phyloP scores from a whole-genome alignment of 2,113 vertebrate genomes.

The Catagonus wagneri region DNA sequence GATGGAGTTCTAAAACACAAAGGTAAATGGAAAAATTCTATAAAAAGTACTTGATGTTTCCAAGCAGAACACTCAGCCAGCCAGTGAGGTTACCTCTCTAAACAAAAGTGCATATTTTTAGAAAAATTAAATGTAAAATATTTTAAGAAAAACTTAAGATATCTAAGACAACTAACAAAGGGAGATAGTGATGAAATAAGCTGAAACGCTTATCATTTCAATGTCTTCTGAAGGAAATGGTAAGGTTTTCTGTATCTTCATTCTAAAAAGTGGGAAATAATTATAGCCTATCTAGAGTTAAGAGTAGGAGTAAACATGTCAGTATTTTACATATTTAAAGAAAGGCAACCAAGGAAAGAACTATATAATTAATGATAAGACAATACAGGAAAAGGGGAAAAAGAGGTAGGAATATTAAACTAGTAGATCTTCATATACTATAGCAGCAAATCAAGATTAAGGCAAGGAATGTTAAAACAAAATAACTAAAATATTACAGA shows the following conservation, averaged over 20 bases:
- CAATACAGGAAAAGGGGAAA: fast-evolving
- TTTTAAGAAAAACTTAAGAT: neutral
- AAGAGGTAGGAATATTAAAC: neutral
- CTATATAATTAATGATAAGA: neutral
- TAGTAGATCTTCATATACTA: neutral
- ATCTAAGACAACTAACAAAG: neutral
- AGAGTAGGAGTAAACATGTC: neutral
- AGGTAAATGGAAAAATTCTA: neutral
- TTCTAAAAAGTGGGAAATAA: neutral
- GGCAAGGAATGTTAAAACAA: neutral
- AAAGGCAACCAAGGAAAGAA: neutral
- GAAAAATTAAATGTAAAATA: neutral
- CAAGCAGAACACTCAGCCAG: neutral
- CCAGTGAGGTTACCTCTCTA: neutral
- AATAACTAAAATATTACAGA: neutral
- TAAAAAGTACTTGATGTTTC: neutral
- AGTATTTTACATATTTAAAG: neutral
- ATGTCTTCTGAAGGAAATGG: neutral
- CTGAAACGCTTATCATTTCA: neutral
- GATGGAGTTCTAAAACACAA: neutral
- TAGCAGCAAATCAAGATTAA: neutral
- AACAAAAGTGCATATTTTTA: neutral
- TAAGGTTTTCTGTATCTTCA: neutral
- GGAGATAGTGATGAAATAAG: neutral
- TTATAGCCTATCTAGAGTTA: neutral